A percentile compares a stretch with the other conserved stretches of the same genome.
phyloP scores from a whole-genome alignment of 2,113 vertebrate genomes.

The Coptodon bakossiorum region DNA sequence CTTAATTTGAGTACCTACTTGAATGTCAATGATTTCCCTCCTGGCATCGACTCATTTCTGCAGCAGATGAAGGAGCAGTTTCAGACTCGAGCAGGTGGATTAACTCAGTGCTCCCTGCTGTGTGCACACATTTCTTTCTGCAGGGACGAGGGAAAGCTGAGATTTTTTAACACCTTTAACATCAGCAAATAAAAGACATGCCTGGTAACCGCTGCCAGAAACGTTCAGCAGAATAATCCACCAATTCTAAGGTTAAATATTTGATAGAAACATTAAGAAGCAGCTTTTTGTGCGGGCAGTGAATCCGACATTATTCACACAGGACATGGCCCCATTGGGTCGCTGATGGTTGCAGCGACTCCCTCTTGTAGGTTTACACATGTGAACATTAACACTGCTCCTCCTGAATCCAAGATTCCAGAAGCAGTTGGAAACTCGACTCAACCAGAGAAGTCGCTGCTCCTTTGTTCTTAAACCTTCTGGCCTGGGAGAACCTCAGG shows the following conservation, averaged over 20 bases:
- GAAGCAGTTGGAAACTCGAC: neutral
- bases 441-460: neutral
- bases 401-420: neutral
- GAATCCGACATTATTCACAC: neutral
- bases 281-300: neutral
- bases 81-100: neutral
- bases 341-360: too few relatives aligned
- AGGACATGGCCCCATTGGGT: too few relatives aligned
- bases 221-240: neutral
- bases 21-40: neutral
- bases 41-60: neutral
- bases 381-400: neutral
- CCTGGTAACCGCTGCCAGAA: rapidly evolving
- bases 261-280: neutral
- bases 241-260: neutral
- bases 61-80: neutral
- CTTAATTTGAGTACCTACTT: neutral
- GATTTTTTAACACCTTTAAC: neutral
- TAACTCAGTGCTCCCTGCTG: neutral
- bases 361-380: rapidly evolving
- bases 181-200: neutral
- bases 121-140: neutral
- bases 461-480: neutral
- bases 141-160: neutral
- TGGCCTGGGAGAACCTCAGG: neutral